phyloP scores from a whole-genome alignment of 2,797 vertebrate genomes.

The Distichodus sexfasciatus region DNA sequence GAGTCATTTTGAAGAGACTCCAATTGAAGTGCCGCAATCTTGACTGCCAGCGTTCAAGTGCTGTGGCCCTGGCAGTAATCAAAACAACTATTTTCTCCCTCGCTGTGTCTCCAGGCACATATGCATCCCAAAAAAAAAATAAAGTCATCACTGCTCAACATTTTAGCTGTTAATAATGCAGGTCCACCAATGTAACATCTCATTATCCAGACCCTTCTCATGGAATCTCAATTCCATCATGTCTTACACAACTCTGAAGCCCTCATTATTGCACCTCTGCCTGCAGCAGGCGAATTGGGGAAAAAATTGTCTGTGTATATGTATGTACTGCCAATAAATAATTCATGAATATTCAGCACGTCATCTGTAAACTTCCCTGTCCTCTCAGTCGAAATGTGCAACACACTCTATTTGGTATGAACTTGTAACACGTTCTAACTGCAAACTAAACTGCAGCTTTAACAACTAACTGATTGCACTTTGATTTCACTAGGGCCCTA shows the following conservation, averaged over 20 bases:
- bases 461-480: too few relatives aligned
- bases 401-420: too few relatives aligned
- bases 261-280: not conserved
- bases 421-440: too few relatives aligned
- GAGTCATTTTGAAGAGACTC: conserved; percentile 25
- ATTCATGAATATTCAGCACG: too few relatives aligned
- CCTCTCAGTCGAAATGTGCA: too few relatives aligned
- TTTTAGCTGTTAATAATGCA: conserved; percentile 39
- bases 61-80: conserved; percentile 12
- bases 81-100: conserved; percentile 23
- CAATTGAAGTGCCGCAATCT: conserved; percentile 19
- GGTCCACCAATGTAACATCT: conserved; percentile 20
- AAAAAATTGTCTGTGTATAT: too few relatives aligned
- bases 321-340: too few relatives aligned
- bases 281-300: not conserved
- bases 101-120: not conserved
- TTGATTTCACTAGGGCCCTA: too few relatives aligned
- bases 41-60: conserved; percentile 13
- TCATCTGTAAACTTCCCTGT: too few relatives aligned
- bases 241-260: not conserved
- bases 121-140: conserved; percentile 21
- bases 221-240: not conserved
- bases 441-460: too few relatives aligned
- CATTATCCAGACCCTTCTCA: conserved; percentile 22
- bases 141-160: conserved; percentile 20